phyloP scores from a whole-genome alignment of 1,140 invertebrate species.

The Brachionus manjavacas region DNA sequence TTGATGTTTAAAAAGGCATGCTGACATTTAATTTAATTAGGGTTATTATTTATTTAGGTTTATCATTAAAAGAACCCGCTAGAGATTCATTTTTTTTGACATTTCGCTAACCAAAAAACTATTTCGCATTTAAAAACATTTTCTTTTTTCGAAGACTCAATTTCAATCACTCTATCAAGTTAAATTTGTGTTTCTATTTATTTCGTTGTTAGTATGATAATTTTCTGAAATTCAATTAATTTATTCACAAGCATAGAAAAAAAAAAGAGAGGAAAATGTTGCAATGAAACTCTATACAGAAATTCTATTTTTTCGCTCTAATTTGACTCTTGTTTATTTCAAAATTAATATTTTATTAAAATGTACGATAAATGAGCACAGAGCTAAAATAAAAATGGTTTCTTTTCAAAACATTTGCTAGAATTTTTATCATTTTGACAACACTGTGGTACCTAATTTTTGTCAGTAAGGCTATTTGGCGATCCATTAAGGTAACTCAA shows the following conservation, averaged over 20 bases:
- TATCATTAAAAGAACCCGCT: too few relatives aligned
- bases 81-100: not conserved
- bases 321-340: not conserved
- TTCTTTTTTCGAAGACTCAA: not conserved
- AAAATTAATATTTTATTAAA: constrained; percentile 29
- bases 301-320: not conserved
- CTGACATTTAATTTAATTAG: too few relatives aligned
- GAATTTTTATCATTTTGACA: not conserved
- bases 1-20: too few relatives aligned
- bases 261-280: not conserved
- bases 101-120: not conserved
- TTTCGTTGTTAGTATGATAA: not conserved
- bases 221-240: constrained; percentile 18
- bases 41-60: too few relatives aligned
- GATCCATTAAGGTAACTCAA: not conserved
- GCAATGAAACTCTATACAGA: not conserved
- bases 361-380: not conserved
- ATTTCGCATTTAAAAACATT: not conserved
- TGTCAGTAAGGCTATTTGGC: not conserved
- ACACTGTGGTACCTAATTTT: not conserved
- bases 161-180: not conserved
- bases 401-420: not conserved
- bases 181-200: not conserved
- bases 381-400: not conserved
- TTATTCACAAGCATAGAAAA: not conserved